Percentiles rank a stretch among this genome's conserved stretches.
These are phyloP conservation scores for Dendrocincla fuliginosa DNA, from an alignment of 2,797 vertebrate species.

Conservation along the genomic window DNA sequence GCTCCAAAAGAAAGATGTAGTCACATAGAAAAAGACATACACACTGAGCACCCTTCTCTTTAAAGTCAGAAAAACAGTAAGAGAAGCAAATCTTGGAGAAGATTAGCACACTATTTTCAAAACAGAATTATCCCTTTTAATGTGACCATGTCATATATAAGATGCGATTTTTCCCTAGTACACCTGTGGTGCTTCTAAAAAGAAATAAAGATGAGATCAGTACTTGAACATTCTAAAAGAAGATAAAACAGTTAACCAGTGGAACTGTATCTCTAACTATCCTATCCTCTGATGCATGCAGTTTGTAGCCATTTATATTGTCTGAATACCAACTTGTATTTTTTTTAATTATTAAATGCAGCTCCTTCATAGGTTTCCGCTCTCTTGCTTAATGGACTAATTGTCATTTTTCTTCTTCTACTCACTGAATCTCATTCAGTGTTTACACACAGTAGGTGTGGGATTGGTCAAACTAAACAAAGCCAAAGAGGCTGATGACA, in stretches of 20 bases:
- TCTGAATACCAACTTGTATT: not conserved
- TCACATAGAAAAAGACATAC: not conserved
- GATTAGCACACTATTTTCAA: not conserved
- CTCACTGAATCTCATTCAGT: not conserved
- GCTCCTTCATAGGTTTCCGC: not conserved
- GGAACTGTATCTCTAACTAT: not conserved
- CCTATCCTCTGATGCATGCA: not conserved
- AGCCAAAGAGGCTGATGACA: conserved; percentile 2
- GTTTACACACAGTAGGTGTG: conserved; percentile 17
- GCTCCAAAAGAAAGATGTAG: not conserved
- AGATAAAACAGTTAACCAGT: conserved; percentile 11
- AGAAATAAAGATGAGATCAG: not conserved
- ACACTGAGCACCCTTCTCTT: not conserved
- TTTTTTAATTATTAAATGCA: not conserved
- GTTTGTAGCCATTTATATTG: not conserved
- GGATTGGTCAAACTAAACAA: conserved; percentile 27
- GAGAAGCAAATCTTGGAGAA: not conserved
- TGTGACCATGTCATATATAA: not conserved
- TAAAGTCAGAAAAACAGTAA: not conserved
- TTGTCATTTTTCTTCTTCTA: not conserved
- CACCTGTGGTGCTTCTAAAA: not conserved
- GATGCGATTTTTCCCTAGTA: not conserved
- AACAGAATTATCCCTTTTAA: not conserved
- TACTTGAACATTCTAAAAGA: conserved; percentile 8
- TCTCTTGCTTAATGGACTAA: not conserved